A percentile compares a stretch with the other conserved stretches of the same genome.
Conservation (phyloP, 2,888 invertebrate genomes). For the Ptycholaimellus sp. region DNA sequence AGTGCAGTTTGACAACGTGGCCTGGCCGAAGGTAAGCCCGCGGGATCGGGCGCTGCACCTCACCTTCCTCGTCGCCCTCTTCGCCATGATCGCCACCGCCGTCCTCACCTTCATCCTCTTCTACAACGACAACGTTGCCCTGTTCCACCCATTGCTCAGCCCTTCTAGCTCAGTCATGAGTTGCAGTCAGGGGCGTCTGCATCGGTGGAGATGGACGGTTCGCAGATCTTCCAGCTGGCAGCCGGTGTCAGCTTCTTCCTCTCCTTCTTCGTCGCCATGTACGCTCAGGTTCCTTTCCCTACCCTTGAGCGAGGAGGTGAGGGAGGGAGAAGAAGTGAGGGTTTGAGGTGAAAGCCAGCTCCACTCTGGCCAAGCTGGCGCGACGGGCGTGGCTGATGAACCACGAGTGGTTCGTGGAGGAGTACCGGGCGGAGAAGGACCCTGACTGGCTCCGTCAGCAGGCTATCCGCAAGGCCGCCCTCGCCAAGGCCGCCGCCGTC, state of each 20-base stretch:
- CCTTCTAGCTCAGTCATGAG: too few species aligned
- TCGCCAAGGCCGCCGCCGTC: too few species aligned
- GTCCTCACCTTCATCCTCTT: constrained; percentile 34
- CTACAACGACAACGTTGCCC: constrained; percentile 26
- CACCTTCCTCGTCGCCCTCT: constrained; percentile 30
- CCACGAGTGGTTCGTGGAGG: constrained; percentile 16
- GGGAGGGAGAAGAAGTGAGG: neutral
- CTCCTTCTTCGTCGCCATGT: constrained; percentile 36
- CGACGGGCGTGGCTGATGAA: constrained; percentile 11
- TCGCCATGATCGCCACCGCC: constrained; percentile 33
- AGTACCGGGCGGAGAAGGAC: constrained; percentile 14
- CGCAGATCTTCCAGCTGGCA: too few species aligned
- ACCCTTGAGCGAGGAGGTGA: constrained; percentile 26
- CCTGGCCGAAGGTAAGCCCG: constrained; percentile 30
- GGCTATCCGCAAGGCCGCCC: too few species aligned
- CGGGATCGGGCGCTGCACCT: constrained; percentile 33
- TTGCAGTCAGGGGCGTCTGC: constrained; percentile 1
- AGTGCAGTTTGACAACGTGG: constrained; percentile 32
- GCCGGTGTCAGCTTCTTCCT: constrained; percentile 35
- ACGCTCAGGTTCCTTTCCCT: constrained; percentile 36
- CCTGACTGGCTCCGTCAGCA: constrained; percentile 12
- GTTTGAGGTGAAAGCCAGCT: neutral
- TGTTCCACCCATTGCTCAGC: neutral
- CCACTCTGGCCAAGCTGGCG: neutral
- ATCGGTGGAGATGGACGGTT: constrained; percentile 4